Conservation (phyloP, 2,113 vertebrate genomes). For the Limanda limanda region DNA sequence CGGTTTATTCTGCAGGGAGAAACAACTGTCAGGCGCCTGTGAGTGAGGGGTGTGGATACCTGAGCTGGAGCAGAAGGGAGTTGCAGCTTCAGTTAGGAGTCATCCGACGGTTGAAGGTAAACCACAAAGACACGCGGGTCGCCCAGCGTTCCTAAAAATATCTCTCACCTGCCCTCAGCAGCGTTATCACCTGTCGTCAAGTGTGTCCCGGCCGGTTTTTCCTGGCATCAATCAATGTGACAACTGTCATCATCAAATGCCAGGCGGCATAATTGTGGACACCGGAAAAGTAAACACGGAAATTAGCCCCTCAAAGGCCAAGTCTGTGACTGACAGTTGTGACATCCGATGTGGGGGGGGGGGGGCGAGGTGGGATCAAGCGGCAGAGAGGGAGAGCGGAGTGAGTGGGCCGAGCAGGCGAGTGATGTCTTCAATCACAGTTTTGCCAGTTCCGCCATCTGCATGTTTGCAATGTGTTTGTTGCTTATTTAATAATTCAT, state of each 20-base stretch:
- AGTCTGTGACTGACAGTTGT: slow-evolving; percentile 71
- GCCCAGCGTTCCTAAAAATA: slow-evolving; percentile 48
- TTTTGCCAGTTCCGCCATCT: slow-evolving; percentile 28
- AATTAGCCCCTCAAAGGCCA: slow-evolving; percentile 65
- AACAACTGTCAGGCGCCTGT: slow-evolving; percentile 32
- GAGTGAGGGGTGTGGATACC: slow-evolving; percentile 32
- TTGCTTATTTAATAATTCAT: slow-evolving; percentile 78
- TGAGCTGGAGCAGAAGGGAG: slow-evolving; percentile 37
- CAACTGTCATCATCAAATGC: slow-evolving; percentile 53
- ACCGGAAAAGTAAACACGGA: slow-evolving; percentile 70
- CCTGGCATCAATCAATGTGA: slow-evolving; percentile 60
- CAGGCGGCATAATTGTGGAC: slow-evolving; percentile 54
- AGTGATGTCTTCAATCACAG: slow-evolving; percentile 57
- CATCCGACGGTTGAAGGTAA: slow-evolving; percentile 34
- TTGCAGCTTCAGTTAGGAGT: slow-evolving; percentile 39
- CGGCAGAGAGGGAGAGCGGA: slow-evolving; percentile 4
- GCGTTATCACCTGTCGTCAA: slow-evolving; percentile 52
- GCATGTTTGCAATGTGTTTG: slow-evolving; percentile 50
- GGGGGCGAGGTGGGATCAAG: slow-evolving; percentile 19
- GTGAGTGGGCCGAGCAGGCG: not conserved
- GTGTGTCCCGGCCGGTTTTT: slow-evolving; percentile 34
- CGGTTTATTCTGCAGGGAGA: slow-evolving; percentile 17
- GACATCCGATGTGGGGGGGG: slow-evolving; percentile 51
- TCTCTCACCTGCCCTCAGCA: slow-evolving; percentile 11
- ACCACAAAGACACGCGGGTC: slow-evolving; percentile 34